phyloP scores from a whole-genome alignment of 2,888 invertebrate species.

The Germaria angustata region DNA sequence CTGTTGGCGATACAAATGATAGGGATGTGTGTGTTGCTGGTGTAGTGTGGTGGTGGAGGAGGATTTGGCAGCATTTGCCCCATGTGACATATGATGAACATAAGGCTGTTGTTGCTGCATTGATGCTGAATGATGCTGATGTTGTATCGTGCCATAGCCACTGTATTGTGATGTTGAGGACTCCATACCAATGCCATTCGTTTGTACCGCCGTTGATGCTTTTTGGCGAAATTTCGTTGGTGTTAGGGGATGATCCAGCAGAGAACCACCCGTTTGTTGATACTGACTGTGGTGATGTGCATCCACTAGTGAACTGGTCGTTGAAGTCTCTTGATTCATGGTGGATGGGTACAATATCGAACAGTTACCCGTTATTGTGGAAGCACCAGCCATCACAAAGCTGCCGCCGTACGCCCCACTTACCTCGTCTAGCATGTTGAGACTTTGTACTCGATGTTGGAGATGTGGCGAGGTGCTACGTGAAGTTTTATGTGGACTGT shows the following conservation, averaged over 20 bases:
- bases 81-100: conserved; percentile 55
- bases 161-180: conserved; percentile 68
- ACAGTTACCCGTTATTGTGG: conserved; percentile 76
- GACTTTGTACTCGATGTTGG: conserved; percentile 79
- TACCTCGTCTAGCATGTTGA: conserved; percentile 79
- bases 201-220: conserved; percentile 79
- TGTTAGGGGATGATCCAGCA: conserved; percentile 79
- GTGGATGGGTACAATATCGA: conserved; percentile 78
- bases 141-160: conserved; percentile 57
- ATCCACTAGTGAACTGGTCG: conserved; percentile 78
- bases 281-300: conserved; percentile 79
- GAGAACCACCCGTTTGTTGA: conserved; percentile 79
- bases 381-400: conserved; percentile 67
- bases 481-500: conserved; percentile 80
- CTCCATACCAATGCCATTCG: conserved; percentile 73
- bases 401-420: conserved; percentile 66
- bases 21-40: conserved; percentile 69
- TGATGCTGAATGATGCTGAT: conserved; percentile 62
- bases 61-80: conserved; percentile 69
- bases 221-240: conserved; percentile 78
- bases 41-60: conserved; percentile 74
- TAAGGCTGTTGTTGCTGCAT: conserved; percentile 57
- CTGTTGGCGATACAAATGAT: conserved; percentile 78
- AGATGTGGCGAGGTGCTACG: conserved; percentile 80
- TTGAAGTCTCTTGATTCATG: conserved; percentile 78